Base-by-base conservation (phyloP, 2,888 invertebrate genomes). In the Pterostichus madidus region DNA sequence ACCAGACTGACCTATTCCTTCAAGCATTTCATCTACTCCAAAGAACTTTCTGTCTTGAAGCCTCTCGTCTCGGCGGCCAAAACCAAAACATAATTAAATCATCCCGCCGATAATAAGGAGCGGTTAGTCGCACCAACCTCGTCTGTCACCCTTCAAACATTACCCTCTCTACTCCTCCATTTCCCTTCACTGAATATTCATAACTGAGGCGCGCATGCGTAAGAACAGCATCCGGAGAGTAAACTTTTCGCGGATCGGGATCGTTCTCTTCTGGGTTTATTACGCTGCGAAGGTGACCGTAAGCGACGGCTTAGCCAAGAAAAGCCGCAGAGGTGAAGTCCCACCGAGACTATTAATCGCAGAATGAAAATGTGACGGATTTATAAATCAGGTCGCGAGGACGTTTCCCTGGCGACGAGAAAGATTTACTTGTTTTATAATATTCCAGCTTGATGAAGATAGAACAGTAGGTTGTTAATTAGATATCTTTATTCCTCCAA, bases 311-410 rank as follows among this genome's bases (percentile, higher is more conserved):
- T 39, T 39, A 39, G 39, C 39, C 7, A 39, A 39, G 39, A 8
- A 39, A 39, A 39, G 39, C 39, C 53, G 53, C 53, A n/a, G 53
- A n/a, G n/a, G 53, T 53, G 53, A 53, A 3, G 53, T 53, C 53
- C 53, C 15, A n/a, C 53, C 53, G 53, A n/a, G 53, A 10, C n/a
- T 53, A 53, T 53, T 53, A 53, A 53, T 53, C 53, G 53, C 15
- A 10, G 53, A 53, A 53, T 53, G 53, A 53, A 53, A 53, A 53
- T 53, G 53, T 53, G 53, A 53, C 53, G 53, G 53, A 5, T 53
- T 53, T 53, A 53, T 53, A 53, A 53, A 53, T 53, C 53, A 53
- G 53, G 5, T 39, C 39, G 39, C 39, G 1, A 5, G 5, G 6
- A 1, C 7, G 39, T 39, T 39, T 39, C 39, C 39, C 5, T 39